phyloP scores from a whole-genome alignment of 2,888 invertebrate species.

The Eustalomyia histrio region DNA sequence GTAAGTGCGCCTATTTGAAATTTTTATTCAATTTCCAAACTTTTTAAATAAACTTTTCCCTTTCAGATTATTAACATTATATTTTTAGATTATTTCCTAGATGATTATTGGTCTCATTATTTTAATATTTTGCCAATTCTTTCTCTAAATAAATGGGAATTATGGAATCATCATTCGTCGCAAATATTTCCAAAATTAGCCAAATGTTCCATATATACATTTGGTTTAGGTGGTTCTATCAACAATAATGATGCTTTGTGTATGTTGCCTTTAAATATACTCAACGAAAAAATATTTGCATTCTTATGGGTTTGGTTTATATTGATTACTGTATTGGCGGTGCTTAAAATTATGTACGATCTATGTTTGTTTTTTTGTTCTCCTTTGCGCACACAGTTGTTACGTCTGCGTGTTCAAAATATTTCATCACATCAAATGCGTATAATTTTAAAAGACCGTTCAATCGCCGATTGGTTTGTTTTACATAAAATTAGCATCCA shows the following conservation, averaged over 20 bases:
- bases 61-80: constrained; percentile 72
- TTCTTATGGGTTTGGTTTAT: constrained; percentile 88
- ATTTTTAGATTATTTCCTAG: constrained; percentile 73
- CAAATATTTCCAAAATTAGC: constrained; percentile 84
- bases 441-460: constrained; percentile 68
- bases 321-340: constrained; percentile 83
- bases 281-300: constrained; percentile 88
- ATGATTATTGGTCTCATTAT: constrained; percentile 75
- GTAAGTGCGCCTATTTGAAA: constrained; percentile 80
- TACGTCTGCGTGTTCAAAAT: constrained; percentile 70
- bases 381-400: constrained; percentile 70
- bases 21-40: not conserved
- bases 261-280: constrained; percentile 86
- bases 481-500: constrained; percentile 87
- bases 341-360: constrained; percentile 84
- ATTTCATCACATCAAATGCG: constrained; percentile 70
- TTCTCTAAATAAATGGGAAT: constrained; percentile 73
- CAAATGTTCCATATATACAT: constrained; percentile 92
- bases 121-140: constrained; percentile 71
- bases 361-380: constrained; percentile 81
- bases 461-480: constrained; percentile 88
- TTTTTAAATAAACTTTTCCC: not conserved
- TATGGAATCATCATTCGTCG: constrained; percentile 74
- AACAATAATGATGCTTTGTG: constrained; percentile 89
- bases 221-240: constrained; percentile 90